Base-by-base conservation (phyloP, 1,140 invertebrate species). In the Ectropis grisescens region DNA sequence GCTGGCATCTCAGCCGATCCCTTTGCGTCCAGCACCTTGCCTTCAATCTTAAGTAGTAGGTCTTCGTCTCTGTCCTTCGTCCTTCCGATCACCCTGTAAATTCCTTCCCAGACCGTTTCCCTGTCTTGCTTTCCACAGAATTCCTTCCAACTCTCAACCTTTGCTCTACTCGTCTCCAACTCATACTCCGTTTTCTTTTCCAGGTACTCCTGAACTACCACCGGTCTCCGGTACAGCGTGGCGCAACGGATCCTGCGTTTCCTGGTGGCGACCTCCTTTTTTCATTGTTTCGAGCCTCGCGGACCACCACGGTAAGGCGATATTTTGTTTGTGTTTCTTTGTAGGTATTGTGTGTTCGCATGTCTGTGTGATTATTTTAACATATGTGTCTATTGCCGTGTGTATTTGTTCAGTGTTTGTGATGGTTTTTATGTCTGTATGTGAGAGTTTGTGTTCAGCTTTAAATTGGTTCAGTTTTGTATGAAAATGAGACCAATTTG, bases 131-230 rank as follows among this genome's bases (percentile, higher is more conserved):
- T n/a, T n/a, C n/a, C n/a, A n/a, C n/a, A n/a, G n/a, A n/a, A n/a
- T n/a, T n/a, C n/a, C n/a, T n/a, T n/a, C n/a, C n/a, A n/a, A n/a
- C n/a, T n/a, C n/a, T n/a, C n/a, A n/a, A n/a, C n/a, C n/a, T n/a
- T n/a, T n/a, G n/a, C n/a, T n/a, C 4, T 9, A 4, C 19, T 22
- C 19, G 19, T 16, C 11, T 15, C 13, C 0, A 4, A 2, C 14
- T 37, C 35, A 32, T 43, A 37, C 2, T 19, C 6, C n/a, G 31
- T 28, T 8, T 44, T 44, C 11, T 16, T 11, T 11, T 29, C 3
- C 19, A 38, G 26, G 27, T 44, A 44, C 32, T 39, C 31, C 9
- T 27, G 8, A 0, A 42, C 14, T 5, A 38, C 41, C 1, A 8
- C 2, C 8, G 0, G 3, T 25, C 36, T 29, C 2, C 41, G 9